A percentile compares a stretch with the other conserved stretches of the same genome.
Conservation (phyloP, 2,888 invertebrate genomes). For the Amphimallon solstitiale region DNA sequence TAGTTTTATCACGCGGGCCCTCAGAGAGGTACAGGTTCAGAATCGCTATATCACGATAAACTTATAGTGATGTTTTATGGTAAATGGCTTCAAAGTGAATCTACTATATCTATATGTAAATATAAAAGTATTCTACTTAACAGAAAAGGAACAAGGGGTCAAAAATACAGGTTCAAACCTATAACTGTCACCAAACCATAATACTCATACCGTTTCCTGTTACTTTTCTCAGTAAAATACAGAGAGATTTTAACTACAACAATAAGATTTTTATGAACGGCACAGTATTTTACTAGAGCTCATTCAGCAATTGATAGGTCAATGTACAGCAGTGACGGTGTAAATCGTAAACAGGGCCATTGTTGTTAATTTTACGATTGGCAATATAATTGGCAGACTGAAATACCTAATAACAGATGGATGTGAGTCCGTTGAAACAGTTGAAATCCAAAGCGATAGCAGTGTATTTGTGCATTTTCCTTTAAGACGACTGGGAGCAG, state of each 20-base stretch:
- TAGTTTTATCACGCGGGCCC: too few relatives aligned
- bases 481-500: background rate
- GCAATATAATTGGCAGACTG: slow-evolving; percentile 38
- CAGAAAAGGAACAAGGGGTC: too few relatives aligned
- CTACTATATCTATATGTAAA: too few relatives aligned
- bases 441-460: slow-evolving; percentile 7
- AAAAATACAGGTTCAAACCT: too few relatives aligned
- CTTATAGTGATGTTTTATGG: too few relatives aligned
- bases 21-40: too few relatives aligned
- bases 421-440: slow-evolving; percentile 2
- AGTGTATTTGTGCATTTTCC: slow-evolving; percentile 3
- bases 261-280: background rate
- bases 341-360: slow-evolving; percentile 32
- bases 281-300: slow-evolving; percentile 2
- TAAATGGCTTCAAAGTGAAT: too few relatives aligned
- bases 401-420: slow-evolving; percentile 29
- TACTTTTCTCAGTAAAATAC: too few relatives aligned
- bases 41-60: too few relatives aligned
- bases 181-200: too few relatives aligned
- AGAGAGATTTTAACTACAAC: background rate
- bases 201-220: too few relatives aligned
- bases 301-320: slow-evolving; percentile 24
- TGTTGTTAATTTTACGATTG: slow-evolving; percentile 41
- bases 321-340: slow-evolving; percentile 16
- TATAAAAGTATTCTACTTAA: too few relatives aligned